These are phyloP conservation scores for Chlorocebus sabaeus DNA, from an alignment of 2,113 vertebrate species.

Conservation along the genomic window DNA sequence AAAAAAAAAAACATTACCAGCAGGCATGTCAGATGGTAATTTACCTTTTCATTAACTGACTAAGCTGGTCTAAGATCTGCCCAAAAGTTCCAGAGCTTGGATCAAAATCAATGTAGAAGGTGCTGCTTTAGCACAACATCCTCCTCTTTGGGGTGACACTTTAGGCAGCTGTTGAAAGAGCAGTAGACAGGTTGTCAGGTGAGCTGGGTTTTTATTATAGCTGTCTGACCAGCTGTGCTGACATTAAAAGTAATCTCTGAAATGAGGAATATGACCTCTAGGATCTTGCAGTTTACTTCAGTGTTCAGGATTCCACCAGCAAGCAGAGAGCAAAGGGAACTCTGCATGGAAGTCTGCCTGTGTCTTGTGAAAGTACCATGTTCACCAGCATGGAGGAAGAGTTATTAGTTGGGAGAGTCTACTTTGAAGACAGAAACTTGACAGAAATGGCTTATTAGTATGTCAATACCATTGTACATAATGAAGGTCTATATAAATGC, in stretches of 20 bases:
- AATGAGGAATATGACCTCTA: slow-evolving; percentile 11
- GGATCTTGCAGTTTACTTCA: neutral
- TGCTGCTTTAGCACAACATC: neutral
- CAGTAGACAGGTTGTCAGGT: neutral
- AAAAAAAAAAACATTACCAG: neutral
- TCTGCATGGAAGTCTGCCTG: neutral
- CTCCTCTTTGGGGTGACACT: neutral
- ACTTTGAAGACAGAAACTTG: slow-evolving; percentile 22
- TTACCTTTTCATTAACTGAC: slow-evolving; percentile 1
- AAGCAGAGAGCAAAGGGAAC: neutral
- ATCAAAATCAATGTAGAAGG: neutral
- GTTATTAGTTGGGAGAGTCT: neutral
- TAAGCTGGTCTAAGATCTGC: neutral
- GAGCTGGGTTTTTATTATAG: neutral
- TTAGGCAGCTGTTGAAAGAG: neutral
- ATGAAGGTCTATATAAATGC: neutral
- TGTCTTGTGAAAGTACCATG: neutral
- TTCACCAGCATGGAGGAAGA: neutral
- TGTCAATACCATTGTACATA: neutral
- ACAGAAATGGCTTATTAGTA: neutral
- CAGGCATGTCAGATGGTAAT: neutral
- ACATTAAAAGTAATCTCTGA: neutral
- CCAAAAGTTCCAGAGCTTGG: neutral
- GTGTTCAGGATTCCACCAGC: neutral
- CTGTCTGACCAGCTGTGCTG: neutral